Evolutionary conservation across 2,113 vertebrate species (phyloP).

Genomic region (Todiramphus chloris): DNA sequence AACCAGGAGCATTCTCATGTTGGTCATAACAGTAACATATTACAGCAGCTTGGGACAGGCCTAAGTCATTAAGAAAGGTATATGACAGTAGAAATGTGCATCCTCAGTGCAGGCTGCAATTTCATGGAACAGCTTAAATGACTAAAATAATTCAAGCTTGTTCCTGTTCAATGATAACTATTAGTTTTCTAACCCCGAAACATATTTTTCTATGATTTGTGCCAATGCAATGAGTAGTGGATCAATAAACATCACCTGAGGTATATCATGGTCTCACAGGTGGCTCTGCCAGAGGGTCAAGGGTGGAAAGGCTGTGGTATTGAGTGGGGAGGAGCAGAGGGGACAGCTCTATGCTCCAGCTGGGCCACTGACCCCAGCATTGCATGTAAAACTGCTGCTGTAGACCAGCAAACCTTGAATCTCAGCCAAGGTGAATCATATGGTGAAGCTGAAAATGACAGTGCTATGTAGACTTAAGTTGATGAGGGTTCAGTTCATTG

Average conservation of each 20-base stretch:
- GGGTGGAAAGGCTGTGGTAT: neutral
- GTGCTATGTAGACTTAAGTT: neutral
- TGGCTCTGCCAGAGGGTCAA: neutral
- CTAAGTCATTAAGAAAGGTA: neutral
- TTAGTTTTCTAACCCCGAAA: neutral
- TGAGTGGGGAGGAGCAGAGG: neutral
- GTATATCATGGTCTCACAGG: neutral
- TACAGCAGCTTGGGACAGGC: neutral
- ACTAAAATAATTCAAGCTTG: neutral
- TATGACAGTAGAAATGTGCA: neutral
- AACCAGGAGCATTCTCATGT: neutral
- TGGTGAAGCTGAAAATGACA: neutral
- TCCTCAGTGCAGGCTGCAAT: neutral
- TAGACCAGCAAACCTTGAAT: neutral
- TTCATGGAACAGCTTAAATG: neutral
- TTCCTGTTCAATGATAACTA: neutral
- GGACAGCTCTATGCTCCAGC: rapidly evolving
- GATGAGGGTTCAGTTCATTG: neutral
- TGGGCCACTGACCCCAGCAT: rapidly evolving
- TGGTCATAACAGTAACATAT: neutral
- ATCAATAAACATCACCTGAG: neutral
- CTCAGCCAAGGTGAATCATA: neutral
- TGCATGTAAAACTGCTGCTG: neutral
- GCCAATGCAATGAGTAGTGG: neutral
- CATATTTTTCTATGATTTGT: neutral